Conservation (phyloP, 1,140 invertebrate genomes). For the Phymastichus coffea region DNA sequence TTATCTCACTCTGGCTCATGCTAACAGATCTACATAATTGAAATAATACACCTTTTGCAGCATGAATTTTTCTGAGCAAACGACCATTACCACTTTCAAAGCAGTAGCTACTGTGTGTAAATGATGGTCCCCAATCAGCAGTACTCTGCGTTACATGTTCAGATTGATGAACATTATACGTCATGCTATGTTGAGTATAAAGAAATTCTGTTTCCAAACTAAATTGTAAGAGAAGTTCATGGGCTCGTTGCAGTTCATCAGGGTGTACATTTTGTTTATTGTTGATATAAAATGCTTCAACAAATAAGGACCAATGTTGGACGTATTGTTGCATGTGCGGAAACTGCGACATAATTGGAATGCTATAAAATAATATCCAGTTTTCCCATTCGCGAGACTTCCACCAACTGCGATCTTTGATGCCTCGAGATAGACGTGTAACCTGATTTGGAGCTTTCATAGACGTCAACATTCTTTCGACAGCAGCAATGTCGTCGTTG, state of each 20-base stretch:
- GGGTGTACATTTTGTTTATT: too few relatives aligned
- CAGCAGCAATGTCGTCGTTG: not conserved
- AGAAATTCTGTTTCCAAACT: not conserved
- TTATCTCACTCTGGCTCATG: not conserved
- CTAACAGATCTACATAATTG: not conserved
- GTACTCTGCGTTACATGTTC: not conserved
- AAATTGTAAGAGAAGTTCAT: not conserved
- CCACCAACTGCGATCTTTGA: not conserved
- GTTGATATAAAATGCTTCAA: not conserved
- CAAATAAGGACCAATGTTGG: not conserved
- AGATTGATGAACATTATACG: not conserved
- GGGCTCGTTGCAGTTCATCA: too few relatives aligned
- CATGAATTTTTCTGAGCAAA: not conserved
- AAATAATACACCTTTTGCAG: not conserved
- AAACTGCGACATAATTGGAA: not conserved
- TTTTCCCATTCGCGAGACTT: conserved; percentile 7
- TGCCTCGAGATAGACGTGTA: not conserved
- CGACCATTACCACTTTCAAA: not conserved
- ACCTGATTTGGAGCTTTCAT: not conserved
- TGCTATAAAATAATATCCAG: conserved; percentile 6
- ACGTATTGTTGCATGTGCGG: not conserved
- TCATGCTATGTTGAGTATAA: not conserved
- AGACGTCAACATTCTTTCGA: not conserved
- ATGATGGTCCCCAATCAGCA: not conserved
- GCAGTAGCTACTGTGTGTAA: not conserved